A percentile compares a stretch with the other conserved stretches of the same genome.
These are phyloP conservation scores for Gymnoscopelus braueri DNA, from an alignment of 2,797 vertebrate species.

Conservation along the genomic window DNA sequence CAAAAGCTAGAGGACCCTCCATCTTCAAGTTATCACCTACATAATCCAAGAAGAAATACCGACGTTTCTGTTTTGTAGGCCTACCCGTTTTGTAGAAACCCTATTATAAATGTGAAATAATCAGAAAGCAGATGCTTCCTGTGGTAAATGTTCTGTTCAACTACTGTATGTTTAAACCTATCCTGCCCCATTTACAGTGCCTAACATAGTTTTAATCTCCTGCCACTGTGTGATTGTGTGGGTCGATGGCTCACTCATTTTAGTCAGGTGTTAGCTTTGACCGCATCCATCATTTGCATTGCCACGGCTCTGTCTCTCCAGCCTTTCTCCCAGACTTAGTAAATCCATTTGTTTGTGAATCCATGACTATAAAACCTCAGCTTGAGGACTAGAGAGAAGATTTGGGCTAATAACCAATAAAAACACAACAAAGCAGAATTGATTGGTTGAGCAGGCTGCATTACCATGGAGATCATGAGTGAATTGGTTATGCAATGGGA, in stretches of 20 bases:
- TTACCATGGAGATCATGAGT: conserved; percentile 51
- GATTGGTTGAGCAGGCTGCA: conserved; percentile 33
- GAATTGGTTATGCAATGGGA: conserved; percentile 61
- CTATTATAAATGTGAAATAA: no score
- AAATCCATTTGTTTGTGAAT: conserved; percentile 68
- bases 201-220: conserved; percentile 42
- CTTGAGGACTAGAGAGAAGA: conserved; percentile 31
- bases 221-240: conserved; percentile 43
- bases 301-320: conserved; percentile 41
- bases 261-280: conserved; percentile 48
- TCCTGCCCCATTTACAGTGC: conserved; percentile 26
- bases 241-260: conserved; percentile 55
- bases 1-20: conserved; percentile 2
- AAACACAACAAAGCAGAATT: conserved; percentile 64
- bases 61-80: no score
- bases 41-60: background rate
- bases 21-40: background rate
- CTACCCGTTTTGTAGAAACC: no score
- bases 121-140: no score
- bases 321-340: conserved; percentile 49
- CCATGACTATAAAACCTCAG: conserved; percentile 47
- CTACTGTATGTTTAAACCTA: conserved; percentile 12
- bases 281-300: conserved; percentile 49
- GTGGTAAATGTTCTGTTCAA: background rate
- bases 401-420: conserved; percentile 49